Base-by-base conservation (phyloP, 2,888 invertebrate genomes). In the Cataglyphis rosenhaueri region DNA sequence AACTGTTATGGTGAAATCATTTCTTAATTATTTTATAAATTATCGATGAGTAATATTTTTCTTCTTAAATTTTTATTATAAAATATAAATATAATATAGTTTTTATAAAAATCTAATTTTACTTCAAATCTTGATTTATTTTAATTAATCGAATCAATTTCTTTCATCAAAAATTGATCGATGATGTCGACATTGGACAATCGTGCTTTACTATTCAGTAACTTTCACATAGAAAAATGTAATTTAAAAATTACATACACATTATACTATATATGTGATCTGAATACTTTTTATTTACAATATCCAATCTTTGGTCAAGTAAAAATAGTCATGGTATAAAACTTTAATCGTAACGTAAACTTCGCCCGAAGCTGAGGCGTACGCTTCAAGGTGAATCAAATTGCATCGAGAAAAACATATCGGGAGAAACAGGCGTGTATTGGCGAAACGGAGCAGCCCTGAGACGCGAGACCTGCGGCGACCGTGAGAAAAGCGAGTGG, bases 401-500 rank as follows among this genome's bases (percentile, higher is more conserved):
- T 76, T 64, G 38, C 76, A 15, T 44, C 57, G 71, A 59, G 57
- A 70, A 41, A n/a, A 52, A 38, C 21, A 41, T 25, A 38, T 35
- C 71, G 57, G 35, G 41, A 48, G 48, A 48, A 44, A 61, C 65
- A 25, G 29, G 55, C 55, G n/a, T 35, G 61, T 25, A 52, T 29
- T 76, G 29, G 65, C 38, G 38, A 73, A 73, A 73, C 41, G n/a
- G 57, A 66, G 52, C 66, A 55, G 52, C 9, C 65, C 55, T 75
- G 75, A 65, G 64, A 75, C 48, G 64, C 64, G 65, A 64, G 75
- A 75, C 18, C 48, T 25, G 41, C 52, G 41, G 32, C 79, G 61
- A 71, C 61, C 79, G 70, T 79, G 73, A 71, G 71, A 79, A 48
- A 79, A 48, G 21, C 71, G 38, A 66, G 55, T 55, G 76, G 29